Conservation (phyloP, 2,888 invertebrate genomes). For the Dicyrtoma fusca region DNA sequence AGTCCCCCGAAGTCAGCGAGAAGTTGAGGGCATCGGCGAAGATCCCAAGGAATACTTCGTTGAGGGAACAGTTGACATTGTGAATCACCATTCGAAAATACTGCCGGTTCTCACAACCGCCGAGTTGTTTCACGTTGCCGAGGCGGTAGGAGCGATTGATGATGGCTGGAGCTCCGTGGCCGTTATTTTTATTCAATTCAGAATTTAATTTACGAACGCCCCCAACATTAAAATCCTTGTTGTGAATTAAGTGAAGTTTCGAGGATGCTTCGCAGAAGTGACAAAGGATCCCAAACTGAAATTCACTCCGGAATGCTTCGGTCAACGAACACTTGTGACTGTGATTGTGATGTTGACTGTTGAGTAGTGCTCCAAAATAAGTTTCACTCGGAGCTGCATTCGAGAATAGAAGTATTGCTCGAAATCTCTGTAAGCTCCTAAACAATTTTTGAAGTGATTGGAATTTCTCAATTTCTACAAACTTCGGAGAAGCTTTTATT, state of each 20-base stretch:
- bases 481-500: no score
- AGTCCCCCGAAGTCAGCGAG: background rate
- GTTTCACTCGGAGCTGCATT: no score
- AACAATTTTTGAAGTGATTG: no score
- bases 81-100: conserved; percentile 6
- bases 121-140: background rate
- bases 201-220: background rate
- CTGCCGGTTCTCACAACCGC: background rate
- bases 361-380: no score
- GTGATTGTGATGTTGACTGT: no score
- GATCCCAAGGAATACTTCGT: conserved; percentile 13
- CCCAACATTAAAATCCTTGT: background rate
- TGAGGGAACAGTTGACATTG: background rate
- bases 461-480: no score
- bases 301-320: background rate
- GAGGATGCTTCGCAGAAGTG: background rate
- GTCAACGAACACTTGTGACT: no score
- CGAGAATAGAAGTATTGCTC: no score
- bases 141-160: background rate
- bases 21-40: background rate
- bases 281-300: conserved; percentile 13
- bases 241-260: background rate
- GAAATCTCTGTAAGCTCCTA: no score
- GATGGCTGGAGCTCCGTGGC: conserved; percentile 11
- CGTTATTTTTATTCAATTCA: conserved; percentile 1